phyloP scores from a whole-genome alignment of 2,888 invertebrate species.

The Monoplex corrugatus region DNA sequence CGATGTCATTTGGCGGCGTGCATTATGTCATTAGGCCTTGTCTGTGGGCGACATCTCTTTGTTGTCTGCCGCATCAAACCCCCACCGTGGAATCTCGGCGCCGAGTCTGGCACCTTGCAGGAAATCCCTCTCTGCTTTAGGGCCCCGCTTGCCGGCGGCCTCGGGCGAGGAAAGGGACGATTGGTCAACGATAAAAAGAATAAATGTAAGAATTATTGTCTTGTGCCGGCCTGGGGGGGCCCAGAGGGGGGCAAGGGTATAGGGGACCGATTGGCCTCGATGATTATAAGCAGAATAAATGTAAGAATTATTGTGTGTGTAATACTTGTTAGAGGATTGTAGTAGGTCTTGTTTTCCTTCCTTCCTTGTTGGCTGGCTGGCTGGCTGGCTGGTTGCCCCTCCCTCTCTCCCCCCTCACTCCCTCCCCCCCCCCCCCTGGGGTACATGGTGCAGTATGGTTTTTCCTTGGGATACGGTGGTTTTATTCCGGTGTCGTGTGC shows the following conservation, averaged over 20 bases:
- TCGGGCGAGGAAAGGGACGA: background rate
- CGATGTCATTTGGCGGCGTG: constrained; percentile 56
- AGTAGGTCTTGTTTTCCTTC: constrained; percentile 11
- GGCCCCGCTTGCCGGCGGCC: background rate
- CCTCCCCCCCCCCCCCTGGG: no score
- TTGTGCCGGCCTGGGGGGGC: background rate
- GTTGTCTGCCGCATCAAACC: constrained; percentile 35
- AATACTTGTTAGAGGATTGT: constrained; percentile 12
- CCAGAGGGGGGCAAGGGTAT: background rate
- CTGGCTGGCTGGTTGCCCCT: no score
- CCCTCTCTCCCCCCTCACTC: no score
- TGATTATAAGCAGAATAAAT: constrained; percentile 17
- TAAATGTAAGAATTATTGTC: constrained; percentile 34
- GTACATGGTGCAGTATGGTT: no score
- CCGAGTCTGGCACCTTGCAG: constrained; percentile 43
- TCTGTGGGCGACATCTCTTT: constrained; percentile 54
- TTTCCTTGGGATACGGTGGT: no score
- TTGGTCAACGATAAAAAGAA: constrained; percentile 31
- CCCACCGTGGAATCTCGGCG: constrained; percentile 25
- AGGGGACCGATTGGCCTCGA: background rate
- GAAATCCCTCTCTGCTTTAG: constrained; percentile 32
- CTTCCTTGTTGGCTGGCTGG: background rate
- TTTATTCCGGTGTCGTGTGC: no score
- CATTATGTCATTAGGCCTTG: constrained; percentile 58
- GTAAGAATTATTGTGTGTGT: constrained; percentile 32